Conservation (phyloP, 2,113 vertebrate species). For the Protobothrops mucrosquamatus region DNA sequence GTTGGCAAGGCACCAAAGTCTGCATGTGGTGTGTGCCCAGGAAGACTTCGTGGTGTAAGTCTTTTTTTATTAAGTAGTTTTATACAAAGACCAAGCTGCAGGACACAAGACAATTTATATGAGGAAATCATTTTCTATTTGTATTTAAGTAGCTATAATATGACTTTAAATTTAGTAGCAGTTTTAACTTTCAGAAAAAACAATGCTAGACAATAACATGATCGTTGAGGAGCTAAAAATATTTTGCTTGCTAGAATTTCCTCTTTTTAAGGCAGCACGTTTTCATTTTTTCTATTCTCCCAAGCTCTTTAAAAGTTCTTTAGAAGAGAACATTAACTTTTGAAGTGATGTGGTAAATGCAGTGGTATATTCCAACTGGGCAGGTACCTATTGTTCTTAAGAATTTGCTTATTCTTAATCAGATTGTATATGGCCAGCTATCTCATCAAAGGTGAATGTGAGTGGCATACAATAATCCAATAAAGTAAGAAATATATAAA, state of each 20-base stretch:
- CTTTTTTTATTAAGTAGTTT: background rate
- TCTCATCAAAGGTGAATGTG: background rate
- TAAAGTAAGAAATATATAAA: background rate
- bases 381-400: background rate
- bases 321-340: background rate
- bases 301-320: background rate
- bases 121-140: background rate
- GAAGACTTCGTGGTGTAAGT: constrained; percentile 95
- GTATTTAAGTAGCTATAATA: background rate
- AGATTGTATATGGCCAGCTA: background rate
- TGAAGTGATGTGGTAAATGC: background rate
- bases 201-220: background rate
- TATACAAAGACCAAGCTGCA: background rate
- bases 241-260: background rate
- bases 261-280: background rate
- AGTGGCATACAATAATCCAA: background rate
- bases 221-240: background rate
- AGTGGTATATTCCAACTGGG: background rate
- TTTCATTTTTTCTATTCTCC: background rate
- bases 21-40: constrained; percentile 93
- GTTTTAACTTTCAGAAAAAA: background rate
- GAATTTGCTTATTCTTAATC: background rate
- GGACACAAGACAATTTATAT: background rate
- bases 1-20: constrained; percentile 97
- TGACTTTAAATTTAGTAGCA: background rate